Evolutionary conservation across 2,888 invertebrate genomes (phyloP), one percentile per base, ranked within the genome.

Genomic region (Heliconius ethilla): DNA sequence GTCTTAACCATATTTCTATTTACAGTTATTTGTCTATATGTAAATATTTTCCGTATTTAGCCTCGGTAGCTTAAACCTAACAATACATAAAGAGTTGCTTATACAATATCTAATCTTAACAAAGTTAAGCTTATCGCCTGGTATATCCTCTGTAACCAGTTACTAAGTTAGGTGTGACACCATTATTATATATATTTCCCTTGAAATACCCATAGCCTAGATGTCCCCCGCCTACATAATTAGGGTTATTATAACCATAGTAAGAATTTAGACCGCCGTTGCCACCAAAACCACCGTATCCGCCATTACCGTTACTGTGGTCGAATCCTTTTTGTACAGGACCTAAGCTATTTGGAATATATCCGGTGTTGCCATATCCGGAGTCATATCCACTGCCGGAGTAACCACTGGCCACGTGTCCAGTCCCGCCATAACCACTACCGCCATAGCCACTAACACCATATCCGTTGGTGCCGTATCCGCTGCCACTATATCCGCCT

Each of bases 221-320:
- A 88, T 96, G 95, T 75, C 95, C 91, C 51, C 90, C 91, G 10
- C 95, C 95, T 85, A 89, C 89, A 83, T 96, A 95, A 81, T 88
- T 87, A 0, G 95, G 95, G 85, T 92, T 95, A 86, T 93, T 95
- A 86, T 96, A 96, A 11, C 96, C 96, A 70, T 91, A 93, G 84
- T 96, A 96, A 55, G 96, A 95, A 74, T 87, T 90, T 0, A 95
- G 86, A 33, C 96, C 96, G 59, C 96, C 96, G 87, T 95, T 95
- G 83, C 96, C 96, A 77, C 95, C 94, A 81, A 95, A 95, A 3
- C 96, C 96, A 1, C 95, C 95, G 83, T 84, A 83, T 18, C 83
- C 85, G 5, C 80, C 81, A 70, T 84, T 82, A 29, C 85, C 86
- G 63, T 22, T 22, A 65, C 15, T 59, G 15, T 15, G 40, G n/a